Evolutionary conservation across 2,113 vertebrate species (phyloP).

Genomic region (Numenius arquata): DNA sequence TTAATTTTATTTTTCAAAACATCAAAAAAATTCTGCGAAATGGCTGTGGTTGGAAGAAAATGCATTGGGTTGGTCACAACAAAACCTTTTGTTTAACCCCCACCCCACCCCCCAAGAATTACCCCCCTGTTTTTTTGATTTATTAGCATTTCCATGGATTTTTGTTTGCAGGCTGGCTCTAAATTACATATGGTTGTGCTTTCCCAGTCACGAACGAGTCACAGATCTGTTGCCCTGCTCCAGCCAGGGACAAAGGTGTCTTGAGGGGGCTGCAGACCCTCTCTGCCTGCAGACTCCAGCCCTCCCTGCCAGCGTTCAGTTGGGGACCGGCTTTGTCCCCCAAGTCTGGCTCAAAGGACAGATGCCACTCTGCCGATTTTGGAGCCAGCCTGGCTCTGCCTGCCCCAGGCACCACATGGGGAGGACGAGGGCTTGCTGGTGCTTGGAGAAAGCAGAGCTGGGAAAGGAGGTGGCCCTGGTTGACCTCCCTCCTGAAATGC

Average conservation of each 20-base stretch:
- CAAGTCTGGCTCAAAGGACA: not conserved
- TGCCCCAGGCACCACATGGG: not conserved
- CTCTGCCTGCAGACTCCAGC: not conserved
- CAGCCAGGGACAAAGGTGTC: not conserved
- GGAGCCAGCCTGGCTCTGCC: not conserved
- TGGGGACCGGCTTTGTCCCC: not conserved
- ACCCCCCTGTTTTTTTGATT: not conserved
- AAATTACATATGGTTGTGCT: not conserved
- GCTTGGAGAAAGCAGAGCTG: not conserved
- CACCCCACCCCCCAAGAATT: not conserved
- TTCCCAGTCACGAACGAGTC: not conserved
- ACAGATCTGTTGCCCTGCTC: not conserved
- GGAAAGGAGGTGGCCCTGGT: not conserved
- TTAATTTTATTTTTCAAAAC: constrained; percentile 36
- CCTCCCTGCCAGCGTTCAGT: not conserved
- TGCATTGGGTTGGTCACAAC: not conserved
- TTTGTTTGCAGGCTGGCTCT: not conserved
- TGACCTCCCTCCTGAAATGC: accelerated
- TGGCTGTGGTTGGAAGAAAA: constrained; percentile 5
- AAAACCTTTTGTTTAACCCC: not conserved
- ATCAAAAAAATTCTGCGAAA: not conserved
- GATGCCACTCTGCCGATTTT: accelerated
- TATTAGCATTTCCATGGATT: constrained; percentile 2
- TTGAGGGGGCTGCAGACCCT: not conserved
- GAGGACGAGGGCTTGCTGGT: not conserved